phyloP scores from a whole-genome alignment of 2,888 invertebrate species.

The Xestia sexstrigata region DNA sequence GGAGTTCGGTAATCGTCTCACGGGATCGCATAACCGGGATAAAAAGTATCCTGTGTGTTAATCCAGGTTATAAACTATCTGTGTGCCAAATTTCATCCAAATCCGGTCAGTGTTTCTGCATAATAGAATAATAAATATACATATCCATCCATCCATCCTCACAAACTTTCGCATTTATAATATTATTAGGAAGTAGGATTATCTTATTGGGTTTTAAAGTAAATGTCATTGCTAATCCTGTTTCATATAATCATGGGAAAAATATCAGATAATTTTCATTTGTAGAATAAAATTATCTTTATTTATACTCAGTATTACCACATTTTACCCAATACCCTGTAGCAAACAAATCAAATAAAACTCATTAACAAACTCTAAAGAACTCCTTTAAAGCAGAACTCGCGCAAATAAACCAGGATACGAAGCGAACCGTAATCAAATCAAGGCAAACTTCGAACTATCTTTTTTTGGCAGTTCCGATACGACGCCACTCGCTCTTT shows the following conservation, averaged over 20 bases:
- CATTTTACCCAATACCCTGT: not conserved
- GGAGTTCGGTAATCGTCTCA: too few species aligned
- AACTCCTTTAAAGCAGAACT: not conserved
- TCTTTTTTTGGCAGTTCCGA: constrained; percentile 36
- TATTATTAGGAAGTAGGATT: too few species aligned
- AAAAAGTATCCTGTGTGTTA: too few species aligned
- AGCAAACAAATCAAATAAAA: constrained; percentile 12
- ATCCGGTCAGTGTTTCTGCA: too few species aligned
- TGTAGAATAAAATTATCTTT: not conserved
- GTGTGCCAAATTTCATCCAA: too few species aligned
- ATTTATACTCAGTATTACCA: not conserved
- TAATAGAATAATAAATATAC: too few species aligned
- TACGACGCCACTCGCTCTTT: constrained; percentile 31
- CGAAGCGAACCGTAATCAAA: constrained; percentile 36
- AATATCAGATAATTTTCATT: not conserved
- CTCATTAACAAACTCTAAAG: constrained; percentile 1
- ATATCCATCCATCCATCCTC: too few species aligned
- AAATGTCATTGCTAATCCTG: not conserved
- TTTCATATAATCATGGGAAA: not conserved
- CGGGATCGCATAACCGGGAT: too few species aligned
- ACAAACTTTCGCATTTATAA: too few species aligned
- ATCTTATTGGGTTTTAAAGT: not conserved
- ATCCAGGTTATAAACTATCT: too few species aligned
- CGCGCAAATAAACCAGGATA: constrained; percentile 4
- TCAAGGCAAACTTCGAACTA: constrained; percentile 35